These are phyloP conservation scores for Phycodurus eques DNA, from an alignment of 2,113 vertebrate species.

Conservation along the genomic window DNA sequence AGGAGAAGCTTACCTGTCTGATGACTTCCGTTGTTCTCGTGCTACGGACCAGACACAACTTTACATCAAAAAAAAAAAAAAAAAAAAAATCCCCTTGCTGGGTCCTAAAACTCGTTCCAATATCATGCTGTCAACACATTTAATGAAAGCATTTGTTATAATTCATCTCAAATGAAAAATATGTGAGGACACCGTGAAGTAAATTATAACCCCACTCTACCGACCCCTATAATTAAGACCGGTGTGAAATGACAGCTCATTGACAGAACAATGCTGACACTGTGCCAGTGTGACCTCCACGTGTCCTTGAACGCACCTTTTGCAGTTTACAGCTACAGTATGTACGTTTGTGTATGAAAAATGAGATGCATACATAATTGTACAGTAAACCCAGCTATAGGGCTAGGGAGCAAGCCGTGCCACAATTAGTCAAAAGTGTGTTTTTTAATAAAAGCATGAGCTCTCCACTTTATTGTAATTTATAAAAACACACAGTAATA, in stretches of 20 bases:
- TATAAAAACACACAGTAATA: too few relatives aligned
- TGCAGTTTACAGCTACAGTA: background rate
- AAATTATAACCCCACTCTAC: background rate
- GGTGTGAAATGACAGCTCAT: background rate
- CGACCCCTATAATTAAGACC: background rate
- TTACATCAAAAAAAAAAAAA: background rate
- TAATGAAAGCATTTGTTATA: constrained; percentile 55
- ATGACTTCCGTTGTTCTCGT: background rate
- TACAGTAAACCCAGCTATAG: too few relatives aligned
- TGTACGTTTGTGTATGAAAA: background rate
- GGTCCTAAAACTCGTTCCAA: background rate
- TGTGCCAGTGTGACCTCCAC: background rate
- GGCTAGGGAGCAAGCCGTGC: too few relatives aligned
- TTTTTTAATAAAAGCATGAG: too few relatives aligned
- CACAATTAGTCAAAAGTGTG: too few relatives aligned
- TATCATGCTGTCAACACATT: constrained; percentile 59
- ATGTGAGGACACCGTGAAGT: background rate
- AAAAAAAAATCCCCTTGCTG: background rate
- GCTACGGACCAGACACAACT: background rate
- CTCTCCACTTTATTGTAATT: too few relatives aligned
- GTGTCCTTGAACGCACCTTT: background rate
- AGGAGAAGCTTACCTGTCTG: background rate
- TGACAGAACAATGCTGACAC: background rate
- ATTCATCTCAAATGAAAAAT: background rate
- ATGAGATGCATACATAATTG: background rate